These are phyloP conservation scores for Drosophila albomicans DNA, from an alignment of 1,140 invertebrate species.

Conservation along the genomic window DNA sequence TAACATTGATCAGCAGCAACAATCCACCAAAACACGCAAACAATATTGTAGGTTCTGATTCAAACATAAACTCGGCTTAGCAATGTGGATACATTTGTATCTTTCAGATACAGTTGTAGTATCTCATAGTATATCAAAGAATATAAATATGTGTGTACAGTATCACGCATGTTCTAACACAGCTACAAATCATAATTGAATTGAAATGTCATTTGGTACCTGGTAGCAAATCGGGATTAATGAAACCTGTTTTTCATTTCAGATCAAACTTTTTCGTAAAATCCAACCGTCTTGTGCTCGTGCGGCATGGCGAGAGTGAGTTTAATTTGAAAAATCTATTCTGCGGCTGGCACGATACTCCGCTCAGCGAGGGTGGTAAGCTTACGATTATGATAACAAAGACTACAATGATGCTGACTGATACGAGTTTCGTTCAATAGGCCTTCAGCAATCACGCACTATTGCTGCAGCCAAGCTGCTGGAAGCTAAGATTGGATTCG, in stretches of 20 bases:
- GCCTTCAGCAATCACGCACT: slow-evolving; percentile 86
- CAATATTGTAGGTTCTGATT: slow-evolving; percentile 1
- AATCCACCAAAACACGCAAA: neutral
- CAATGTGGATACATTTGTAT: neutral
- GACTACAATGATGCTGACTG: neutral
- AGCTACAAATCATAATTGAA: neutral
- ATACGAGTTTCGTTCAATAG: slow-evolving; percentile 6
- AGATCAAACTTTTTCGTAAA: slow-evolving; percentile 59
- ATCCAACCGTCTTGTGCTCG: slow-evolving; percentile 86
- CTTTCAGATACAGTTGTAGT: too few species aligned
- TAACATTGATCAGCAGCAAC: slow-evolving; percentile 3
- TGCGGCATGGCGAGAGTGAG: slow-evolving; percentile 91
- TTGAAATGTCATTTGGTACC: slow-evolving; percentile 11
- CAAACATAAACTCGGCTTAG: slow-evolving; percentile 1
- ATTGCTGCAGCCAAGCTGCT: slow-evolving; percentile 91
- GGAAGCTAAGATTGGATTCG: slow-evolving; percentile 89
- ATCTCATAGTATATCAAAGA: too few species aligned
- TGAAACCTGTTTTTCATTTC: slow-evolving; percentile 20
- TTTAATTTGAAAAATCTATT: slow-evolving; percentile 91
- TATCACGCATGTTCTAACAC: neutral
- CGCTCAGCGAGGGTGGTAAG: slow-evolving; percentile 86
- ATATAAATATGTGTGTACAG: too few species aligned
- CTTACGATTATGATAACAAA: neutral
- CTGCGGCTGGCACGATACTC: slow-evolving; percentile 90
- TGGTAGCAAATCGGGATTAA: neutral